Conservation (phyloP, 2,888 invertebrate genomes). For the Ophion ventricosus region DNA sequence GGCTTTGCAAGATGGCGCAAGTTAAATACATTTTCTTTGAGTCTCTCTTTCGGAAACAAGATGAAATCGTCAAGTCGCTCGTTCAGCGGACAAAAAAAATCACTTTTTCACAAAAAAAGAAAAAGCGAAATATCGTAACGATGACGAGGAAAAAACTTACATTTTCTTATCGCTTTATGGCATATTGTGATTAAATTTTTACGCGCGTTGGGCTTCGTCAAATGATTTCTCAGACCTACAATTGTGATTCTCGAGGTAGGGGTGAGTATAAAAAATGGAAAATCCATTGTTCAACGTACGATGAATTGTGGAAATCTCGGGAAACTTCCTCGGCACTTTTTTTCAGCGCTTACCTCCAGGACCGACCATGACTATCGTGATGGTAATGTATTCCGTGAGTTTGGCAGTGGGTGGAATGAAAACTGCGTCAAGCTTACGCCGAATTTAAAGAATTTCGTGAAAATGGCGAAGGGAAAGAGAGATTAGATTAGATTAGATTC, state of each 20-base stretch:
- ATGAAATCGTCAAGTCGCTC: not conserved
- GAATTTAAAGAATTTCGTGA: constrained; percentile 60
- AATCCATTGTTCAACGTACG: too few species aligned
- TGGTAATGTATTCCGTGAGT: constrained; percentile 56
- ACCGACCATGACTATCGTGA: constrained; percentile 37
- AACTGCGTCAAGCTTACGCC: constrained; percentile 50
- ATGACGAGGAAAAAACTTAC: not conserved
- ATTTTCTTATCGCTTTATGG: not conserved
- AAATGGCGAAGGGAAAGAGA: constrained; percentile 22
- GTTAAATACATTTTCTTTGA: constrained; percentile 25
- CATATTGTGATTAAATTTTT: not conserved
- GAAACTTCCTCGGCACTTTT: constrained; percentile 24
- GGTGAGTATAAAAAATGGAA: too few species aligned
- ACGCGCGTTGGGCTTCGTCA: not conserved
- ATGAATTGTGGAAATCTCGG: not conserved
- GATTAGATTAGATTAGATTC: too few species aligned
- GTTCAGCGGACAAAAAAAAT: not conserved
- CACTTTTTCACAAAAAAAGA: not conserved
- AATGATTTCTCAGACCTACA: not conserved
- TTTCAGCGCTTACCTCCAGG: constrained; percentile 13
- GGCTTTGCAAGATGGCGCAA: constrained; percentile 10
- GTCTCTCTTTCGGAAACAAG: not conserved
- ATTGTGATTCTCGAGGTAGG: too few species aligned
- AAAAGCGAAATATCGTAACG: not conserved
- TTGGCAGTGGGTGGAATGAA: constrained; percentile 36